These are phyloP conservation scores for Agrochola lota DNA, from an alignment of 2,888 invertebrate species.

Conservation along the genomic window DNA sequence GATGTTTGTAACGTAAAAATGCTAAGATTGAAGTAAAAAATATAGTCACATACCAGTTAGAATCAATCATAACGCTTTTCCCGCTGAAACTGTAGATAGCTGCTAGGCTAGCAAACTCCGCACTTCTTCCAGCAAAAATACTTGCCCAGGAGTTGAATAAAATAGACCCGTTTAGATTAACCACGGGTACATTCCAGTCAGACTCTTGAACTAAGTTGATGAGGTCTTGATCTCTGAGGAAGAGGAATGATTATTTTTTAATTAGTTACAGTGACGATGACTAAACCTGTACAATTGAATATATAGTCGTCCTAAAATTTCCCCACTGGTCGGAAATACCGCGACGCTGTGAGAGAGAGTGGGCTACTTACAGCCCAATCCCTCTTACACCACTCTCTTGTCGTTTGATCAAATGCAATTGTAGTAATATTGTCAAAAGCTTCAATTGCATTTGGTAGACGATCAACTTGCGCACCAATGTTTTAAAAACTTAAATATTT, in stretches of 20 bases:
- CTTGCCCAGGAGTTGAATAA: slow-evolving; percentile 82
- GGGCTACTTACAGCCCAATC: too few species aligned
- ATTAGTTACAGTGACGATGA: too few species aligned
- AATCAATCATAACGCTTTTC: slow-evolving; percentile 79
- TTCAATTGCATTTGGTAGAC: not conserved
- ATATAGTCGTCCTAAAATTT: not conserved
- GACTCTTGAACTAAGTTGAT: slow-evolving; percentile 22
- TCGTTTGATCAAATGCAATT: not conserved
- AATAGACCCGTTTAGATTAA: slow-evolving; percentile 74
- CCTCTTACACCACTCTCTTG: too few species aligned
- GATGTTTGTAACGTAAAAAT: not conserved
- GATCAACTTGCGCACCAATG: not conserved
- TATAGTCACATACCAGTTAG: slow-evolving; percentile 75
- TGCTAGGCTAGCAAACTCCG: slow-evolving; percentile 56
- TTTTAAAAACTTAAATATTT: not conserved
- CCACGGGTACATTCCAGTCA: slow-evolving; percentile 75
- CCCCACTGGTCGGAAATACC: not conserved
- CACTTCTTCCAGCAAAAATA: slow-evolving; percentile 79
- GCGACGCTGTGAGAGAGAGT: not conserved
- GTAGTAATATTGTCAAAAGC: not conserved
- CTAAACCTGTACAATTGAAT: not conserved
- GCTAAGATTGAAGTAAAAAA: not conserved
- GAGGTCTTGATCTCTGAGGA: slow-evolving; percentile 51
- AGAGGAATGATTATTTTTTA: not conserved
- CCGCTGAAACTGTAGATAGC: slow-evolving; percentile 82